phyloP scores from a whole-genome alignment of 2,888 invertebrate species.

The Heteromyza rotundicornis region DNA sequence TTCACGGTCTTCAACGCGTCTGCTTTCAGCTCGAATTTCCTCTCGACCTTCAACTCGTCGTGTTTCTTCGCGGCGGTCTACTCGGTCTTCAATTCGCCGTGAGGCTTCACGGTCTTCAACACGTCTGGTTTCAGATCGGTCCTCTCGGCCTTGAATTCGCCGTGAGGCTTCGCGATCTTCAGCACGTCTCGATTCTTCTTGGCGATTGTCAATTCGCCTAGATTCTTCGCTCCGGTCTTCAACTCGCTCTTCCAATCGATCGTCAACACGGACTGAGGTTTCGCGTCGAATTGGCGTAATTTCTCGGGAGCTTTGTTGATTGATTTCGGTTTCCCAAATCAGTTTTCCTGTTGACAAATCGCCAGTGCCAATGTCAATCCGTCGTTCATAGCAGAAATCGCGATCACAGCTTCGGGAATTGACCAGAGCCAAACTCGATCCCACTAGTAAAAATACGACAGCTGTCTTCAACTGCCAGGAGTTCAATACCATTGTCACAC shows the following conservation, averaged over 20 bases:
- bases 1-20: not conserved
- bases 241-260: not conserved
- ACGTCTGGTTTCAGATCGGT: not conserved
- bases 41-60: conserved; percentile 14
- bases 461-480: conserved; percentile 43
- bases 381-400: conserved; percentile 27
- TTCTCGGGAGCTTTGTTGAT: not conserved
- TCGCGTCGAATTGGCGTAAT: not conserved
- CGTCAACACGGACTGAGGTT: not conserved
- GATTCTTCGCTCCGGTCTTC: not conserved
- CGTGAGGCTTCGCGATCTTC: not conserved
- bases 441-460: conserved; percentile 36
- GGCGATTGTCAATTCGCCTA: not conserved
- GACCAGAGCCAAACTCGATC: conserved; percentile 33
- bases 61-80: conserved; percentile 3
- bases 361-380: no score
- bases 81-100: not conserved
- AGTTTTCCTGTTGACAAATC: no score
- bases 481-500: conserved; percentile 39
- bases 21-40: no score
- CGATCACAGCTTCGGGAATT: conserved; percentile 25
- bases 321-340: not conserved
- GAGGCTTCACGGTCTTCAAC: conserved; percentile 8
- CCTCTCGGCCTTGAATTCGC: conserved; percentile 5
- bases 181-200: not conserved